phyloP scores from a whole-genome alignment of 2,888 invertebrate species.

The Drosophila vallismaia region DNA sequence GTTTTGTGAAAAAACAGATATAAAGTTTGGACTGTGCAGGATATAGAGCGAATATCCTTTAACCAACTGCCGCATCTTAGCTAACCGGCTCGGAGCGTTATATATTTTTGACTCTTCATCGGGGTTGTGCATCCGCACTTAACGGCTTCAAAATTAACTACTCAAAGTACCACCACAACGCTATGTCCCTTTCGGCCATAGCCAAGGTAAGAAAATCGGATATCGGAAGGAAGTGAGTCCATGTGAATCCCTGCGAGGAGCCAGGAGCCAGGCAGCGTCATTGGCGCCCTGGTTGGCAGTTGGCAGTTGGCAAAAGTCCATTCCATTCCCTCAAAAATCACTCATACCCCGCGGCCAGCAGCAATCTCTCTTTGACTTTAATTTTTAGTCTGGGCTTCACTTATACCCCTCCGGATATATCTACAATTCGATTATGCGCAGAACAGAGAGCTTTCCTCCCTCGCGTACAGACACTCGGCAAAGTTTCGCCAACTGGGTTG shows the following conservation, averaged over 20 bases:
- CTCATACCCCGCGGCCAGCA: conserved; percentile 57
- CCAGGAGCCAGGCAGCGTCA: conserved; percentile 12
- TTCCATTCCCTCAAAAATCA: conserved; percentile 56
- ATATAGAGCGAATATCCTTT: conserved; percentile 10
- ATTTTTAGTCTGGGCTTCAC: conserved; percentile 59
- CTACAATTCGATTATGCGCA: conserved; percentile 29
- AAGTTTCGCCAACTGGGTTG: conserved; percentile 55
- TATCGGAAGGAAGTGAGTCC: conserved; percentile 6
- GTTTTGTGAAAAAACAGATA: conserved; percentile 4
- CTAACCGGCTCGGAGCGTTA: conserved; percentile 29
- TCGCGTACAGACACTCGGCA: conserved; percentile 44
- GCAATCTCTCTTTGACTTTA: conserved; percentile 27
- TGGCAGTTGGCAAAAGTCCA: conserved; percentile 30
- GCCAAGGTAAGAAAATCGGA: conserved; percentile 86
- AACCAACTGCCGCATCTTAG: conserved; percentile 14
- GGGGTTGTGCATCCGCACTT: conserved; percentile 56
- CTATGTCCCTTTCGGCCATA: conserved; percentile 86
- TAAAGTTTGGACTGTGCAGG: not conserved
- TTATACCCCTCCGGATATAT: conserved; percentile 34
- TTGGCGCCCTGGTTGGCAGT: conserved; percentile 32
- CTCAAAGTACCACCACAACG: conserved; percentile 88
- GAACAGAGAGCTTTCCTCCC: conserved; percentile 49
- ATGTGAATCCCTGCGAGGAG: not conserved
- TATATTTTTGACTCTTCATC: conserved; percentile 26
- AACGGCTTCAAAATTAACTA: conserved; percentile 87